These are phyloP conservation scores for Metallyticus violacea DNA, from an alignment of 2,888 invertebrate genomes.

Conservation along the genomic window DNA sequence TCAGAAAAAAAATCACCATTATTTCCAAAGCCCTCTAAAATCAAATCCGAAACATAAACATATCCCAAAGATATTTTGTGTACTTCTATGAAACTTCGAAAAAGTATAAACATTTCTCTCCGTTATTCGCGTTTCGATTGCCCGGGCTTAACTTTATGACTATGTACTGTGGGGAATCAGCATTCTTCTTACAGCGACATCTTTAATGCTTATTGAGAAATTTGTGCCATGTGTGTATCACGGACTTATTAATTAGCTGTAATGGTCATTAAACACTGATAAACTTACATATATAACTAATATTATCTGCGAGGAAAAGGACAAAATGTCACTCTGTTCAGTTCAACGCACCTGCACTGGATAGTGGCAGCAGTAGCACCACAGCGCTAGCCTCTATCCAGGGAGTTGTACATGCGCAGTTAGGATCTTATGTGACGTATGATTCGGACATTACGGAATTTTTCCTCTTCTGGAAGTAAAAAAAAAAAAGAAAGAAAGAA, in stretches of 20 bases:
- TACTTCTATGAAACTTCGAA: too few relatives aligned
- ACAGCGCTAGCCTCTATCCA: slow-evolving; percentile 27
- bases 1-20: too few relatives aligned
- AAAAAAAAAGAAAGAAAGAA: neutral
- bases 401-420: slow-evolving; percentile 28
- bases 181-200: neutral
- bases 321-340: neutral
- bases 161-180: neutral
- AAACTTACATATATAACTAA: neutral
- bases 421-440: slow-evolving; percentile 16
- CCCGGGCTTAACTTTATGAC: neutral
- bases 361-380: neutral
- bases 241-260: neutral
- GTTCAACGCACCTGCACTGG: slow-evolving; percentile 22
- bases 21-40: too few relatives aligned
- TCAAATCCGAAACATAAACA: too few relatives aligned
- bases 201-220: neutral
- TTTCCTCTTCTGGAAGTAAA: slow-evolving; percentile 20
- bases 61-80: neutral
- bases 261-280: neutral
- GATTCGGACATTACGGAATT: slow-evolving; percentile 25
- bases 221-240: neutral
- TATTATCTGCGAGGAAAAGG: neutral
- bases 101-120: too few relatives aligned
- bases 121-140: neutral